Percentiles rank a stretch among this genome's conserved stretches.
These are phyloP conservation scores for Metellina segmentata DNA, from an alignment of 2,888 invertebrate species.

Conservation along the genomic window DNA sequence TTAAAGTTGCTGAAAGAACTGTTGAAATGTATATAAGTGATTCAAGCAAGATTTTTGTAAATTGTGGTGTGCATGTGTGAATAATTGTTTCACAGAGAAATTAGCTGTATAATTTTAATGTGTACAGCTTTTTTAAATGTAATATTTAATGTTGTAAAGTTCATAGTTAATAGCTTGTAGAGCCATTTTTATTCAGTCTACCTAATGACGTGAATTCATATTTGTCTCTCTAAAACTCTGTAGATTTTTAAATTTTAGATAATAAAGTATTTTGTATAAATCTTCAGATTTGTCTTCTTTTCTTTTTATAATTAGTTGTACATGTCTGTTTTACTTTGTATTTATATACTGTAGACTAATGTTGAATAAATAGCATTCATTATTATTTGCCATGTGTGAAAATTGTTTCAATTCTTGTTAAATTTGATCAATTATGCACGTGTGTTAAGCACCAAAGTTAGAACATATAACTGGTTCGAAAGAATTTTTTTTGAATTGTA, in stretches of 20 bases:
- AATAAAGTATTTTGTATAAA: slow-evolving; percentile 71
- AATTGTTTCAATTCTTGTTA: too few species aligned
- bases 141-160: not conserved
- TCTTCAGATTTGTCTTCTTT: not conserved
- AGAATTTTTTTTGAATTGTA: too few species aligned
- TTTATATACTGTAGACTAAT: not conserved
- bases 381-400: not conserved
- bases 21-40: slow-evolving; percentile 58
- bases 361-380: not conserved
- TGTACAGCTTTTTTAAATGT: slow-evolving; percentile 62
- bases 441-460: too few species aligned
- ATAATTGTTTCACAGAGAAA: slow-evolving; percentile 27
- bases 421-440: too few species aligned
- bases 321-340: not conserved
- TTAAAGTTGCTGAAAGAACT: too few species aligned
- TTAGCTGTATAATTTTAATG: slow-evolving; percentile 53
- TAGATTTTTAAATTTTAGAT: slow-evolving; percentile 54
- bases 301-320: not conserved
- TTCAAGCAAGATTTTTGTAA: slow-evolving; percentile 54
- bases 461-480: too few species aligned
- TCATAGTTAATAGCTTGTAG: slow-evolving; percentile 36
- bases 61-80: slow-evolving; percentile 21
- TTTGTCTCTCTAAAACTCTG: slow-evolving; percentile 38
- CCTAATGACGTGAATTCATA: slow-evolving; percentile 28
- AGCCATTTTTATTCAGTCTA: not conserved